phyloP scores from a whole-genome alignment of 2,797 vertebrate genomes.

The Pantherophis vulpinus region DNA sequence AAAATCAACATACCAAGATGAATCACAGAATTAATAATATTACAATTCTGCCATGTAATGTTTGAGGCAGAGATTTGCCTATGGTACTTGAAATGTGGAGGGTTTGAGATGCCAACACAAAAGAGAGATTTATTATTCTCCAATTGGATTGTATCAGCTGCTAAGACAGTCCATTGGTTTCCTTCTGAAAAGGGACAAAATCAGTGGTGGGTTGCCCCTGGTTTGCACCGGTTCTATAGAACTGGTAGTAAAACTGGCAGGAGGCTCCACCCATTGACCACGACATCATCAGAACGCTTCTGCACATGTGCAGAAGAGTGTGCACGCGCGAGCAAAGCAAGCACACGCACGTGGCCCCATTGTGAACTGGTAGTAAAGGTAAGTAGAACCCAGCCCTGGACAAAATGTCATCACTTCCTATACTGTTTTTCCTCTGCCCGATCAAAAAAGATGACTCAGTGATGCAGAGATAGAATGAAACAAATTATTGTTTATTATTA shows the following conservation, averaged over 20 bases:
- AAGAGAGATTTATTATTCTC: conserved; percentile 11
- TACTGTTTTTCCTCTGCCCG: conserved; percentile 31
- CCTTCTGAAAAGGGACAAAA: conserved; percentile 14
- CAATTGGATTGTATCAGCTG: conserved; percentile 6
- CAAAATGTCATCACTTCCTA: conserved; percentile 17
- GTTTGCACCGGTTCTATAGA: too few species aligned
- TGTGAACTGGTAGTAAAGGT: too few species aligned
- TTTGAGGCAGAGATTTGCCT: not conserved
- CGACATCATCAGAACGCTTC: too few species aligned
- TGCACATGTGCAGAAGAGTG: too few species aligned
- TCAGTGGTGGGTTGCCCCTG: too few species aligned
- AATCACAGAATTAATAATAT: not conserved
- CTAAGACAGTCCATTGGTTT: not conserved
- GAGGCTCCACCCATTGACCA: too few species aligned
- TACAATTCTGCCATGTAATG: not conserved
- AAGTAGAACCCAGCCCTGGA: not conserved
- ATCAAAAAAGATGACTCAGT: conserved; percentile 24
- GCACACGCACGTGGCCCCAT: too few species aligned
- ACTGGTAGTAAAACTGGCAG: too few species aligned
- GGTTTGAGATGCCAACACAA: not conserved
- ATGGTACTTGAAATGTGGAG: not conserved
- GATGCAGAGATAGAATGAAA: conserved; percentile 19
- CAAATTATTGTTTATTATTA: not conserved
- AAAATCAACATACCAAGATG: not conserved
- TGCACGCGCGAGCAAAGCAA: too few species aligned